A percentile compares a stretch with the other conserved stretches of the same genome.
Evolutionary conservation across 2,888 invertebrate species (phyloP).

Genomic region (Apomyelois bistriatella): DNA sequence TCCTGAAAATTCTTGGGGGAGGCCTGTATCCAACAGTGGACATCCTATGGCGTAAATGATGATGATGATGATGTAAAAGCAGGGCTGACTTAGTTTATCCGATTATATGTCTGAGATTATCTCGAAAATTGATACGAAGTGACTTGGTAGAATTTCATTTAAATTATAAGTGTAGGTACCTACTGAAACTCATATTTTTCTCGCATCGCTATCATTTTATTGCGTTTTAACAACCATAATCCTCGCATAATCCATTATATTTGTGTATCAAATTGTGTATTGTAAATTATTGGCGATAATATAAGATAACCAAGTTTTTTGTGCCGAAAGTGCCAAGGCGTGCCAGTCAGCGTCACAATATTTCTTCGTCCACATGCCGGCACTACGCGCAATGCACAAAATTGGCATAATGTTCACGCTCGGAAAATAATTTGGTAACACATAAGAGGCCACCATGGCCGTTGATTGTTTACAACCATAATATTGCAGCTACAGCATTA

Average conservation of each 20-base stretch:
- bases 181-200: neutral
- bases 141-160: no score
- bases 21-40: no score
- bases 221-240: conserved; percentile 29
- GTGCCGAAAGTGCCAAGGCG: conserved; percentile 23
- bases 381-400: conserved; percentile 1
- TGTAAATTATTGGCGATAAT: conserved; percentile 23
- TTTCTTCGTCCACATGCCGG: conserved; percentile 4
- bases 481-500: conserved; percentile 14
- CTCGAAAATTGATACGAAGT: no score
- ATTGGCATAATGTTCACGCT: conserved; percentile 20
- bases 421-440: conserved; percentile 24
- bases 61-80: no score
- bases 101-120: no score
- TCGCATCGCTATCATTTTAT: neutral
- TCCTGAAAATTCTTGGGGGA: no score
- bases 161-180: neutral
- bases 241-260: conserved; percentile 21
- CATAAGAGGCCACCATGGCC: conserved; percentile 32
- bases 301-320: conserved; percentile 34
- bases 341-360: conserved; percentile 26
- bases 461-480: conserved; percentile 48
- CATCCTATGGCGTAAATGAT: no score
- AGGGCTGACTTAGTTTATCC: no score
- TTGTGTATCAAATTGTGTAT: conserved; percentile 22